These are phyloP conservation scores for Leucophora obtusa DNA, from an alignment of 2,888 invertebrate genomes.

Conservation along the genomic window DNA sequence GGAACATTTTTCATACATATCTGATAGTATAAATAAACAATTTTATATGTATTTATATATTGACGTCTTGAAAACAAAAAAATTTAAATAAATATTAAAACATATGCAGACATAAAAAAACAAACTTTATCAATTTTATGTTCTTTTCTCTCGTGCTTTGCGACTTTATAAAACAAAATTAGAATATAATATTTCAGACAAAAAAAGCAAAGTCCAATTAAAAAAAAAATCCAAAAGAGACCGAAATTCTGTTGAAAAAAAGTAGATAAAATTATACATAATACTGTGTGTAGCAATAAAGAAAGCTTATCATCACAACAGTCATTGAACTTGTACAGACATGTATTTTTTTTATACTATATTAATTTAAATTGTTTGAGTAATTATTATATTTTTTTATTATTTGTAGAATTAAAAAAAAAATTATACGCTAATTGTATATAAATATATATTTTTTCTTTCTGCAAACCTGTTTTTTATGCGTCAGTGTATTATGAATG, in stretches of 20 bases:
- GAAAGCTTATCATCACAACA: conserved; percentile 53
- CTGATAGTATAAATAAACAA: neutral
- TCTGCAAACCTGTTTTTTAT: conserved; percentile 52
- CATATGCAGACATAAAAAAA: neutral
- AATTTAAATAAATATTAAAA: neutral
- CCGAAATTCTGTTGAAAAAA: conserved; percentile 22
- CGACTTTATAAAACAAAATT: neutral
- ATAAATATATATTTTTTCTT: neutral
- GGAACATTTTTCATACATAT: neutral
- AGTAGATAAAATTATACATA: conserved; percentile 43
- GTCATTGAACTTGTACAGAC: conserved; percentile 63
- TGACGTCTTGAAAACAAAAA: neutral
- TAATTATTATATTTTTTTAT: conserved; percentile 29
- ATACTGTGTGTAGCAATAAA: neutral
- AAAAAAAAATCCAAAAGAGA: neutral
- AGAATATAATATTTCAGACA: conserved; percentile 1
- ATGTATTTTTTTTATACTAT: neutral
- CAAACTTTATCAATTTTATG: neutral
- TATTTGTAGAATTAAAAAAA: conserved; percentile 1
- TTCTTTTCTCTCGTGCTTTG: neutral
- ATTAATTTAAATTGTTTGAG: neutral
- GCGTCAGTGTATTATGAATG: conserved; percentile 24
- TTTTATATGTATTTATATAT: neutral
- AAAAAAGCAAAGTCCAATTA: conserved; percentile 41
- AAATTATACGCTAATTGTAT: neutral